These are phyloP conservation scores for Anseranas semipalmata DNA, from an alignment of 2,113 vertebrate species.

Conservation along the genomic window DNA sequence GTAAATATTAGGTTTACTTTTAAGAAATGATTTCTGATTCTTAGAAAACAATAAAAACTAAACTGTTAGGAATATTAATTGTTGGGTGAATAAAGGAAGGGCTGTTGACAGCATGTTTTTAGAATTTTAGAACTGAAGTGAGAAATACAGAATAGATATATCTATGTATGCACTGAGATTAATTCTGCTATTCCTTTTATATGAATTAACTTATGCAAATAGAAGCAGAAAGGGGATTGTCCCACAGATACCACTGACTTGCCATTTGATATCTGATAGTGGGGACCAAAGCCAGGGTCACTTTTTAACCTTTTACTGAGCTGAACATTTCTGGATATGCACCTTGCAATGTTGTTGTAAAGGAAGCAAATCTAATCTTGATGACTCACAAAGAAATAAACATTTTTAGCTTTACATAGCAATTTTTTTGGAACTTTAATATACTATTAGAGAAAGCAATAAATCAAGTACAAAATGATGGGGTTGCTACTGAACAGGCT, in stretches of 20 bases:
- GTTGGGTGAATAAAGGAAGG: background rate
- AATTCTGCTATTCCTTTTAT: background rate
- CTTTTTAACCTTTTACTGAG: background rate
- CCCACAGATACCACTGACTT: background rate
- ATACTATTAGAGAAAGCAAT: too few relatives aligned
- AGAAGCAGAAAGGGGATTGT: background rate
- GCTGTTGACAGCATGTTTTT: background rate
- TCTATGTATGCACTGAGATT: background rate
- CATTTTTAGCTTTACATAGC: background rate
- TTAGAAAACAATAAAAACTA: background rate
- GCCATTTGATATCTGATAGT: background rate
- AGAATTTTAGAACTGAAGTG: background rate
- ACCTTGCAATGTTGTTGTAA: background rate
- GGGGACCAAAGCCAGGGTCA: background rate
- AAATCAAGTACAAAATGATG: background rate
- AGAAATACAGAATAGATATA: background rate
- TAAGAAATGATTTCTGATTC: background rate
- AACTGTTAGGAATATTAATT: background rate
- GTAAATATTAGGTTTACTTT: background rate
- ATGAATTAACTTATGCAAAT: background rate
- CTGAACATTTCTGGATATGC: background rate
- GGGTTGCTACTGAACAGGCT: background rate
- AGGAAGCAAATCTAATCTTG: background rate
- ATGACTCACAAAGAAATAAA: background rate
- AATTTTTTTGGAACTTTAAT: background rate